Evolutionary conservation across 2,888 invertebrate genomes (phyloP).

Genomic region (Dynastes maya): DNA sequence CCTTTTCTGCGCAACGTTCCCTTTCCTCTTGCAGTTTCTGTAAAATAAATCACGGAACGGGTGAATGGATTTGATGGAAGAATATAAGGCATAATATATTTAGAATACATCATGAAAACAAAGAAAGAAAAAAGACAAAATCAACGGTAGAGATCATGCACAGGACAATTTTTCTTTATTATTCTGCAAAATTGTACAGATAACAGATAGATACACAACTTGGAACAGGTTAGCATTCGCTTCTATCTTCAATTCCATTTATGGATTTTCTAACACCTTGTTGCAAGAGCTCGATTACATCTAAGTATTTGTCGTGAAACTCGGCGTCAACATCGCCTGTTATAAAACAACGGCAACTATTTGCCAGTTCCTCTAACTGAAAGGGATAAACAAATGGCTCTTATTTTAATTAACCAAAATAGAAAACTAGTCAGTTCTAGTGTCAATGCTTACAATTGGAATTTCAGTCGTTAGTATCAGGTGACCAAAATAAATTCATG

Average conservation of each 20-base stretch:
- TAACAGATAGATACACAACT: not conserved
- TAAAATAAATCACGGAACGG: slow-evolving; percentile 29
- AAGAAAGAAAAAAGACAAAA: not conserved
- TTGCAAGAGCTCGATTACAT: not conserved
- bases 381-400: not conserved
- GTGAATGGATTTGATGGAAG: not conserved
- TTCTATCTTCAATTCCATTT: slow-evolving; percentile 29
- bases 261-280: slow-evolving; percentile 26
- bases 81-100: too few species aligned
- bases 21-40: slow-evolving; percentile 25
- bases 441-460: too few species aligned
- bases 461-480: too few species aligned
- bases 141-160: not conserved
- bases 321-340: not conserved
- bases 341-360: not conserved
- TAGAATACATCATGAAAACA: too few species aligned
- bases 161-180: not conserved
- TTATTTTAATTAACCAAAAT: too few species aligned
- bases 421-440: too few species aligned
- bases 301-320: slow-evolving; percentile 3
- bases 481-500: too few species aligned
- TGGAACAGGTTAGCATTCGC: not conserved
- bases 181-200: not conserved
- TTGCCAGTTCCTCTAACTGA: not conserved
- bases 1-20: not conserved